Conservation (phyloP, 1,140 invertebrate species). For the Solenopsis invicta region DNA sequence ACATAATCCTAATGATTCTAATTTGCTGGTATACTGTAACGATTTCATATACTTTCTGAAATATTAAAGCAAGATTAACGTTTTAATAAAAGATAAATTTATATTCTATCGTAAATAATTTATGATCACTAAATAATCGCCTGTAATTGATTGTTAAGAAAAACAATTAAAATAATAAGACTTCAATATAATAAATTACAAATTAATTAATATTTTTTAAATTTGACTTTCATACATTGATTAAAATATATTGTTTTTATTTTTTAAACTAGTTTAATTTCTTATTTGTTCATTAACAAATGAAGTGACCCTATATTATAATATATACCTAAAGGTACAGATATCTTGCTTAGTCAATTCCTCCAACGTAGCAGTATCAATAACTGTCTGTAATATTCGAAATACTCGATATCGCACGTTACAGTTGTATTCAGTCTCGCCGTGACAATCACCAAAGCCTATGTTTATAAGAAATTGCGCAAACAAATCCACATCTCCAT, state of each 20-base stretch:
- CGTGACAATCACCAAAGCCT: slow-evolving; percentile 75
- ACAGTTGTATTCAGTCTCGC: slow-evolving; percentile 71
- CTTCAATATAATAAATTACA: too few species aligned
- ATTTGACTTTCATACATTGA: too few species aligned
- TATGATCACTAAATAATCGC: too few species aligned
- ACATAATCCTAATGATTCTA: slow-evolving; percentile 84
- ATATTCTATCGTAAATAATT: not conserved
- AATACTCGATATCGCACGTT: slow-evolving; percentile 82
- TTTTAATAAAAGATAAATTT: not conserved
- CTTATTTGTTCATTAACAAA: too few species aligned
- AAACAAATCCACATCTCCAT: slow-evolving; percentile 69
- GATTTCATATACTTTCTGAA: slow-evolving; percentile 81
- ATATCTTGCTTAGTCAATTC: slow-evolving; percentile 79
- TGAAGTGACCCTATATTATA: too few species aligned
- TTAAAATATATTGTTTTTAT: too few species aligned
- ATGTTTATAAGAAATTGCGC: slow-evolving; percentile 81
- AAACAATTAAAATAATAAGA: too few species aligned
- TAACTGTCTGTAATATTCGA: slow-evolving; percentile 79
- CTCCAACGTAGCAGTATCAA: slow-evolving; percentile 77
- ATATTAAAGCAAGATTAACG: slow-evolving; percentile 35
- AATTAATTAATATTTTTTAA: too few species aligned
- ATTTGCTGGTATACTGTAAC: slow-evolving; percentile 82
- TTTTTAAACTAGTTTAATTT: too few species aligned
- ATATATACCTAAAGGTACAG: slow-evolving; percentile 72
- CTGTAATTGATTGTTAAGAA: too few species aligned